phyloP scores from a whole-genome alignment of 2,888 invertebrate species.

The Bembecia ichneumoniformis region DNA sequence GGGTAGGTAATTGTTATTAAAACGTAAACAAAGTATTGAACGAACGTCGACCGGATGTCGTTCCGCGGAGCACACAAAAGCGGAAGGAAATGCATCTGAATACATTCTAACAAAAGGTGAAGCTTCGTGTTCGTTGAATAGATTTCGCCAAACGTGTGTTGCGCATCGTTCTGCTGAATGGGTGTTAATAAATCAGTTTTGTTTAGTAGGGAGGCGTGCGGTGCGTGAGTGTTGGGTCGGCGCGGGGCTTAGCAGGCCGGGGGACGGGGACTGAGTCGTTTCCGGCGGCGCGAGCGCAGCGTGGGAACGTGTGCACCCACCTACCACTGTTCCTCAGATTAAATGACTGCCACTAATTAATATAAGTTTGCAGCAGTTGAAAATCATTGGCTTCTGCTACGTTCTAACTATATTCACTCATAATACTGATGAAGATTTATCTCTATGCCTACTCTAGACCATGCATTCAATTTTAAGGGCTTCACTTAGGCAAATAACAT shows the following conservation, averaged over 20 bases:
- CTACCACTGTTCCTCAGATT: constrained; percentile 54
- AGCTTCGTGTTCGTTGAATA: constrained; percentile 41
- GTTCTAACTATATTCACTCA: neutral
- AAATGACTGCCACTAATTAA: constrained; percentile 66
- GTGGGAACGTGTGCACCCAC: constrained; percentile 67
- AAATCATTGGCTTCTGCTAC: neutral
- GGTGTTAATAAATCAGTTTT: constrained; percentile 30
- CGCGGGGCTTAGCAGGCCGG: constrained; percentile 25
- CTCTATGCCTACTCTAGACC: too few relatives aligned
- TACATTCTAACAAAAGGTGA: constrained; percentile 34
- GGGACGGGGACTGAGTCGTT: constrained; percentile 29
- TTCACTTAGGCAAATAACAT: too few relatives aligned
- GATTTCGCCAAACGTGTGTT: constrained; percentile 55
- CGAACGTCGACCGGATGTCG: neutral
- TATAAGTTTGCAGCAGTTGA: constrained; percentile 35
- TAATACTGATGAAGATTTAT: too few relatives aligned
- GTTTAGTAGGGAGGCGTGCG: constrained; percentile 37
- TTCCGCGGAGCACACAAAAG: constrained; percentile 11
- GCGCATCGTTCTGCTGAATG: constrained; percentile 49
- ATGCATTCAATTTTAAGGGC: too few relatives aligned
- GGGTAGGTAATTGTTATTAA: constrained; percentile 5
- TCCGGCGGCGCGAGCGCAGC: constrained; percentile 64
- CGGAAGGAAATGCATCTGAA: constrained; percentile 59
- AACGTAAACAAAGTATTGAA: constrained; percentile 1
- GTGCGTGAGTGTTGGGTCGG: constrained; percentile 58